Conservation (phyloP, 2,797 vertebrate genomes). For the Sus cebifrons region DNA sequence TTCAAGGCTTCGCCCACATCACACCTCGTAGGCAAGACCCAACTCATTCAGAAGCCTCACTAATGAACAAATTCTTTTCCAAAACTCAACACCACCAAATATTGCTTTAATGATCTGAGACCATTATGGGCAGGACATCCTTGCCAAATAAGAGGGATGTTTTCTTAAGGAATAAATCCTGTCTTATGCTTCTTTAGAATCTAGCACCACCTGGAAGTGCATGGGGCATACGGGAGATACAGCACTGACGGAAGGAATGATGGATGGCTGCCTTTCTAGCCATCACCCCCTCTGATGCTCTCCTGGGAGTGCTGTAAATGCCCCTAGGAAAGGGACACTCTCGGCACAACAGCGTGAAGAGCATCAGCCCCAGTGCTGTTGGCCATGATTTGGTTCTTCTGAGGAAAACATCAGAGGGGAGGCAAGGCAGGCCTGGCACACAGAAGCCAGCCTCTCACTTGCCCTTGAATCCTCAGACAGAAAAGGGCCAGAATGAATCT, state of each 20-base stretch:
- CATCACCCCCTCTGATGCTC: neutral
- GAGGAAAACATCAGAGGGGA: slow-evolving; percentile 75
- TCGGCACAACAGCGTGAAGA: neutral
- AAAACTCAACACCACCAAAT: neutral
- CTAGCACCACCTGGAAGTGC: neutral
- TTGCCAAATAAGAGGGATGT: neutral
- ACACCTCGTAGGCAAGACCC: neutral
- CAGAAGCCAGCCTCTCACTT: slow-evolving; percentile 68
- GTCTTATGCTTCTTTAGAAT: neutral
- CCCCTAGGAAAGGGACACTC: neutral
- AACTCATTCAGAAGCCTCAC: neutral
- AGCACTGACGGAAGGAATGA: neutral
- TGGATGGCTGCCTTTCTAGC: neutral
- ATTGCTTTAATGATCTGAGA: neutral
- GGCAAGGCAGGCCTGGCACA: slow-evolving; percentile 62
- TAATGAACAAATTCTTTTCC: neutral
- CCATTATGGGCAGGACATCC: neutral
- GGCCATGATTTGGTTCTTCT: slow-evolving; percentile 71
- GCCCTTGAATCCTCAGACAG: slow-evolving; percentile 75
- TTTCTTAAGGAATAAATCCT: neutral
- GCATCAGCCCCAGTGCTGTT: neutral
- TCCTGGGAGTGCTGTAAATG: neutral
- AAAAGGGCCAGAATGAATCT: slow-evolving; percentile 78
- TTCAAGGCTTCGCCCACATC: neutral
- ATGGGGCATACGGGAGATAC: neutral